A percentile compares a stretch with the other conserved stretches of the same genome.
Evolutionary conservation across 92 coral and sea anemone genomes (phyloP).

Genomic region (Zoanthus gigantus): DNA sequence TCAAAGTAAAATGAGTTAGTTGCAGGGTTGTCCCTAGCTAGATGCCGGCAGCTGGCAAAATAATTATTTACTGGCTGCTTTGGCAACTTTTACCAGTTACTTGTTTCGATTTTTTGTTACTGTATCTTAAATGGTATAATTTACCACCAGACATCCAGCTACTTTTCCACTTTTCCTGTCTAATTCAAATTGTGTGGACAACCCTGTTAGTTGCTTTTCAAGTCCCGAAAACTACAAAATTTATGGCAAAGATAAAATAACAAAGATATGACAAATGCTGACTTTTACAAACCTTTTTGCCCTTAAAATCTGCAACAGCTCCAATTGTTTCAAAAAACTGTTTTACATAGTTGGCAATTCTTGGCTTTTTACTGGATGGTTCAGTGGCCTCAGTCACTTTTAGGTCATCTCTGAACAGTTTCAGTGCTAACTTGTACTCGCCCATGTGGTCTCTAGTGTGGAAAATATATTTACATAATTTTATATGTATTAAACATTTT

Average conservation of each 20-base stretch:
- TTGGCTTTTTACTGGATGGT: slow-evolving; percentile 71
- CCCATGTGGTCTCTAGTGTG: slow-evolving; percentile 72
- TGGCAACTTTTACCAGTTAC: too few relatives aligned
- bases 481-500: too few relatives aligned
- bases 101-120: too few relatives aligned
- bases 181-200: too few relatives aligned
- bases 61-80: too few relatives aligned
- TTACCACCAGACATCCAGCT: too few relatives aligned
- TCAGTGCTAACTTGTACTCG: slow-evolving; percentile 72
- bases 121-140: too few relatives aligned
- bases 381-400: slow-evolving; percentile 35
- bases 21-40: too few relatives aligned
- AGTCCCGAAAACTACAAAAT: not conserved
- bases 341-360: slow-evolving; percentile 73
- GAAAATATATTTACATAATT: not conserved
- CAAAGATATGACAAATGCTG: not conserved
- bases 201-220: too few relatives aligned
- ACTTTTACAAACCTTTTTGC: slow-evolving; percentile 3
- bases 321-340: slow-evolving; percentile 69
- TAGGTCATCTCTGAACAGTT: slow-evolving; percentile 47
- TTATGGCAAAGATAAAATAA: not conserved
- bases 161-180: too few relatives aligned
- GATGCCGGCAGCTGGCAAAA: too few relatives aligned
- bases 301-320: slow-evolving; percentile 15
- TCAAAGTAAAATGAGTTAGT: too few relatives aligned